Percentiles rank a stretch among this genome's conserved stretches.
These are phyloP conservation scores for Chelon labrosus DNA, from an alignment of 2,797 vertebrate species.

Conservation along the genomic window DNA sequence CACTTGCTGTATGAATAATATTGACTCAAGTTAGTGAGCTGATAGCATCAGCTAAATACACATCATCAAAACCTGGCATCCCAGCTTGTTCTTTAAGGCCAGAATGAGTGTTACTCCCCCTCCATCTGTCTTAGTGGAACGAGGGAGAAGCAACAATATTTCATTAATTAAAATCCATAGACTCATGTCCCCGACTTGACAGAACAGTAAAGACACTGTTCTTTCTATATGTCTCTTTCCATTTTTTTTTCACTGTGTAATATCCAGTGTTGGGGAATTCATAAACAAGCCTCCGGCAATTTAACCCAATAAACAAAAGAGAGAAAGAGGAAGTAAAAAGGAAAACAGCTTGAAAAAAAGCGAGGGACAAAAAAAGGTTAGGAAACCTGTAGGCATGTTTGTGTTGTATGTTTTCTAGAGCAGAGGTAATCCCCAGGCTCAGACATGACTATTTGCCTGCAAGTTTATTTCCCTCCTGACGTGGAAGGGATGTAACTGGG, in stretches of 20 bases:
- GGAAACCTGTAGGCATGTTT: constrained; percentile 37
- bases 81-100: constrained; percentile 53
- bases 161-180: constrained; percentile 25
- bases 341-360: constrained; percentile 11
- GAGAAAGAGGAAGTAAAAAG: neutral
- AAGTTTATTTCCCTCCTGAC: constrained; percentile 21
- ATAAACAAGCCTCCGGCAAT: constrained; percentile 2
- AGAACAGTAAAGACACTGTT: neutral
- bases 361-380: constrained; percentile 18
- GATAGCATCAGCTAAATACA: constrained; percentile 27
- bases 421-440: constrained; percentile 60
- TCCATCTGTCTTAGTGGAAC: constrained; percentile 44
- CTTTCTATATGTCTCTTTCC: neutral
- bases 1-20: too few species aligned
- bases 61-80: constrained; percentile 43
- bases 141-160: constrained; percentile 17
- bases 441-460: constrained; percentile 70
- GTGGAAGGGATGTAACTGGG: constrained; percentile 18
- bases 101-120: constrained; percentile 34
- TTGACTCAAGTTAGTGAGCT: constrained; percentile 17
- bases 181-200: constrained; percentile 10
- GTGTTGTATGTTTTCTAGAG: constrained; percentile 33
- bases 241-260: neutral
- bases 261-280: constrained; percentile 10
- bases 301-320: neutral